Evolutionary conservation across 2,113 vertebrate genomes (phyloP).

Genomic region (Pterophyllum scalare): DNA sequence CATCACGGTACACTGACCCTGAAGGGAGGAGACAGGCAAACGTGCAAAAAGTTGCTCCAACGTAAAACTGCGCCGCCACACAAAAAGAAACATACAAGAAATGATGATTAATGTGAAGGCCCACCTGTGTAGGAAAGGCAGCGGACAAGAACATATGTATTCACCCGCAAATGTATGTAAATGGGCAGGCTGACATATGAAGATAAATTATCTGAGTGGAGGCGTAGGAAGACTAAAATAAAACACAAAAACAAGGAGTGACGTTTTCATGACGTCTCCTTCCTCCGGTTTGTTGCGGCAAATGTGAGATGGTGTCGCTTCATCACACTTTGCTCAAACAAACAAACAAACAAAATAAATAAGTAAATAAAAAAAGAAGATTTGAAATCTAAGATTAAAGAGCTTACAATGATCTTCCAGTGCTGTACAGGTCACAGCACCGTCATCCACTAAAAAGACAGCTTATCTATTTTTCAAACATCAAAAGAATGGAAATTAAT

Average conservation of each 20-base stretch:
- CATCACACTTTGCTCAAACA: not conserved
- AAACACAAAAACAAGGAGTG: not conserved
- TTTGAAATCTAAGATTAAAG: conserved; percentile 25
- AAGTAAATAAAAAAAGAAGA: not conserved
- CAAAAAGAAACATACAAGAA: no score
- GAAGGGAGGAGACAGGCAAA: conserved; percentile 51
- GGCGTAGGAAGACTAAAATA: conserved; percentile 32
- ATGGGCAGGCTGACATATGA: conserved; percentile 27
- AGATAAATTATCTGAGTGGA: conserved; percentile 47
- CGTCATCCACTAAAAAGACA: not conserved
- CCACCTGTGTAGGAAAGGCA: conserved; percentile 85
- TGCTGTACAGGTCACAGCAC: conserved; percentile 13
- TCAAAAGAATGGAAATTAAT: conserved; percentile 49
- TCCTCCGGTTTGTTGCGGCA: not conserved
- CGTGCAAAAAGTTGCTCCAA: not conserved
- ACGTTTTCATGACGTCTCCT: not conserved
- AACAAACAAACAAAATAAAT: not conserved
- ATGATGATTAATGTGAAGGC: conserved; percentile 99
- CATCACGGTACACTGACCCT: conserved; percentile 95
- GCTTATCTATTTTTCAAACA: conserved; percentile 42
- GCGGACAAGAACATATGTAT: conserved; percentile 50
- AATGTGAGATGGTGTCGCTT: not conserved
- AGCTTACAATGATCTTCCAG: not conserved
- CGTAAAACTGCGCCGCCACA: not conserved
- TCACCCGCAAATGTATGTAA: conserved; percentile 49